Evolutionary conservation across 2,888 invertebrate genomes (phyloP).

Genomic region (Hymenopus coronatus): DNA sequence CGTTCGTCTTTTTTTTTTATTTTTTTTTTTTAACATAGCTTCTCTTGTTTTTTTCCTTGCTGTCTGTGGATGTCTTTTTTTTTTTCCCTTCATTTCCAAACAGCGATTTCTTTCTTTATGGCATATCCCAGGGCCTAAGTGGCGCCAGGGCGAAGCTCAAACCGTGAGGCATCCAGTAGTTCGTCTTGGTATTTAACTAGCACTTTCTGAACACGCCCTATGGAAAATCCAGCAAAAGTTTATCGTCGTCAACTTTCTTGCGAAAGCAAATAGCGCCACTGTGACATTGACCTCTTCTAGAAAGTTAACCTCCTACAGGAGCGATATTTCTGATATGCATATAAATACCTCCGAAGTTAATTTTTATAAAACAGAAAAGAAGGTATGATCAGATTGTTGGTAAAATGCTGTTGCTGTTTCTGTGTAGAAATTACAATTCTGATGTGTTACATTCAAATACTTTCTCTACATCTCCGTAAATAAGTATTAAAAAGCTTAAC

Average conservation of each 20-base stretch:
- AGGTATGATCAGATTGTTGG: too few relatives aligned
- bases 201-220: not conserved
- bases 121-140: conserved; percentile 2
- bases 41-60: not conserved
- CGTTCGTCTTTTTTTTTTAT: not conserved
- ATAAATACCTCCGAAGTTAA: too few relatives aligned
- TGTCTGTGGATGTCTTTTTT: not conserved
- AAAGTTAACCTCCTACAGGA: too few relatives aligned
- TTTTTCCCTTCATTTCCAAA: not conserved
- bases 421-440: too few relatives aligned
- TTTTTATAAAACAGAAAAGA: too few relatives aligned
- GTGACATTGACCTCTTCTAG: too few relatives aligned
- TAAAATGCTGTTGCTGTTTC: too few relatives aligned
- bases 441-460: too few relatives aligned
- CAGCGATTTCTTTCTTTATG: not conserved
- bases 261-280: not conserved
- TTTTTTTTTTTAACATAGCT: not conserved
- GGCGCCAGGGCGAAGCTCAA: not conserved
- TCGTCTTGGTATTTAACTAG: not conserved
- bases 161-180: not conserved
- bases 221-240: not conserved
- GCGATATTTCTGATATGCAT: too few relatives aligned
- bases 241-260: not conserved
- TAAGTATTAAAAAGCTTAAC: too few relatives aligned
- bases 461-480: too few relatives aligned